Evolutionary conservation across 2,113 vertebrate genomes (phyloP).

Genomic region (Protobothrops flavoviridis): DNA sequence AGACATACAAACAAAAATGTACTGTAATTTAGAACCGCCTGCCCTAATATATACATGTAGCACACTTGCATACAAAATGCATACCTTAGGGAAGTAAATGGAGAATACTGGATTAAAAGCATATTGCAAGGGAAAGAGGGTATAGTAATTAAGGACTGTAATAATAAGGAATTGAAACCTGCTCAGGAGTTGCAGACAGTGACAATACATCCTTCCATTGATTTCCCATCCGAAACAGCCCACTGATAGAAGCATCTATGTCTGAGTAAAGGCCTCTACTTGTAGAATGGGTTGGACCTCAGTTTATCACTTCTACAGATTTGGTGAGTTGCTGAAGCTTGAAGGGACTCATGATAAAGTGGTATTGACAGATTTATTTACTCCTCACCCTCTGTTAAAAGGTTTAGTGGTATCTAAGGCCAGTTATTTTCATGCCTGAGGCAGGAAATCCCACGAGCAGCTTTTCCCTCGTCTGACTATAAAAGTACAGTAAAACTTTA

Average conservation of each 20-base stretch:
- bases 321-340: neutral
- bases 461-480: neutral
- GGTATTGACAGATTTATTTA: neutral
- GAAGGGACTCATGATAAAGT: neutral
- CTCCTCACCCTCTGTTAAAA: neutral
- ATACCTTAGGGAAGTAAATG: neutral
- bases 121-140: neutral
- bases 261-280: neutral
- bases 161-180: neutral
- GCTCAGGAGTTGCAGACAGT: neutral
- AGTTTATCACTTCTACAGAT: neutral
- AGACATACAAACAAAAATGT: neutral
- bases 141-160: neutral
- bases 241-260: neutral
- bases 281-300: neutral
- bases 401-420: neutral
- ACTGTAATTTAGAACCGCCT: neutral
- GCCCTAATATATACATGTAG: neutral
- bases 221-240: neutral
- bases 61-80: neutral
- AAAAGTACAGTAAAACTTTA: constrained; percentile 1
- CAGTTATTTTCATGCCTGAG: neutral
- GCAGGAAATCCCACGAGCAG: neutral
- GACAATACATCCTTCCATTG: neutral
- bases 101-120: neutral